Percentiles rank a stretch among this genome's conserved stretches.
phyloP scores from a whole-genome alignment of 2,113 vertebrate genomes.

The Pitta sordida region DNA sequence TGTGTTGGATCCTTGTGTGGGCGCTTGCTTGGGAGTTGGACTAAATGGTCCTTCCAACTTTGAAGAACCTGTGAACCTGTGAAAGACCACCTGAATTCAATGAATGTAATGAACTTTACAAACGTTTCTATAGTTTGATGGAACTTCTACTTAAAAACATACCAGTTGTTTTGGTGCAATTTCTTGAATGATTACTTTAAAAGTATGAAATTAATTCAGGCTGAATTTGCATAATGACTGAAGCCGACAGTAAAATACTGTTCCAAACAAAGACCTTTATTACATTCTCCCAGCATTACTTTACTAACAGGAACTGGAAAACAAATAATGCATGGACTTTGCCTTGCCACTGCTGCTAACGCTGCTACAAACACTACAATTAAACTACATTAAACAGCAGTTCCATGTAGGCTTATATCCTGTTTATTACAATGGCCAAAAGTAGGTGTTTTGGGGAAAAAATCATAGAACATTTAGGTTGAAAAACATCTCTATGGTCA shows the following conservation, averaged over 20 bases:
- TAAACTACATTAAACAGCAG: not conserved
- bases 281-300: not conserved
- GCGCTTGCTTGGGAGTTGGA: too few species aligned
- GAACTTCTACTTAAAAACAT: not conserved
- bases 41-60: too few species aligned
- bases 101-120: not conserved
- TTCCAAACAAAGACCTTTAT: accelerated
- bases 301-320: not conserved
- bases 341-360: not conserved
- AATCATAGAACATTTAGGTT: accelerated
- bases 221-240: not conserved
- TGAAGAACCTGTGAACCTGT: too few species aligned
- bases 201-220: not conserved
- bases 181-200: not conserved
- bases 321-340: not conserved
- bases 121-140: not conserved
- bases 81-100: not conserved
- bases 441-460: not conserved
- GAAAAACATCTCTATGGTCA: not conserved
- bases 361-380: not conserved
- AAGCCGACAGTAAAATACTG: not conserved
- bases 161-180: not conserved
- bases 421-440: not conserved
- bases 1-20: too few species aligned
- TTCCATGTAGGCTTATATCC: not conserved